Conservation (phyloP, 2,113 vertebrate species). For the Panthera tigris region DNA sequence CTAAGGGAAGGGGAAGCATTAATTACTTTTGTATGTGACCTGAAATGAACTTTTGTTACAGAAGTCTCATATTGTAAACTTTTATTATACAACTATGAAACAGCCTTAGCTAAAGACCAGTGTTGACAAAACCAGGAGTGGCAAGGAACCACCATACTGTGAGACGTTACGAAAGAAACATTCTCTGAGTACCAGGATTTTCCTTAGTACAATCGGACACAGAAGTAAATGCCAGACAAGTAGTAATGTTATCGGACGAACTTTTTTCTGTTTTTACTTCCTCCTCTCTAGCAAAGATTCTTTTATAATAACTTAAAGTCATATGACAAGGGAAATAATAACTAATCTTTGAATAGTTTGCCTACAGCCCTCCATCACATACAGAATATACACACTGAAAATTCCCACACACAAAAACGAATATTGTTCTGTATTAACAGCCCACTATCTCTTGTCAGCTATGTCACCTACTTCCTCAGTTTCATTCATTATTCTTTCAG, state of each 20-base stretch:
- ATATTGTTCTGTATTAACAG: fast-evolving
- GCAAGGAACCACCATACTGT: neutral
- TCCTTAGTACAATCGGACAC: neutral
- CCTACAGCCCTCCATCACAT: neutral
- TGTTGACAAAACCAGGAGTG: neutral
- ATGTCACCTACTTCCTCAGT: neutral
- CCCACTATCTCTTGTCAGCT: neutral
- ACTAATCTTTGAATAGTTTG: neutral
- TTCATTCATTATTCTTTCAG: neutral
- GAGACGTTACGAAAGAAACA: neutral
- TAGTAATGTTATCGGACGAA: neutral
- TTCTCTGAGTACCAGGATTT: neutral
- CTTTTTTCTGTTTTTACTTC: neutral
- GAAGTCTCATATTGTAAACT: neutral
- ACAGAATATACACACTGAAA: neutral
- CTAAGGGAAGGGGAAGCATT: neutral
- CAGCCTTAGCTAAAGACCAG: neutral
- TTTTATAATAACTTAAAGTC: neutral
- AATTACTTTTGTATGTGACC: neutral
- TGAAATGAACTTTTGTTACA: neutral
- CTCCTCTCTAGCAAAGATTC: neutral
- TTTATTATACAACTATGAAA: neutral
- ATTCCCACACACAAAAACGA: neutral
- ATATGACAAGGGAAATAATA: neutral
- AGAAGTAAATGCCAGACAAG: neutral